These are phyloP conservation scores for Brachyopa scutellaris DNA, from an alignment of 2,888 invertebrate species.

Conservation along the genomic window DNA sequence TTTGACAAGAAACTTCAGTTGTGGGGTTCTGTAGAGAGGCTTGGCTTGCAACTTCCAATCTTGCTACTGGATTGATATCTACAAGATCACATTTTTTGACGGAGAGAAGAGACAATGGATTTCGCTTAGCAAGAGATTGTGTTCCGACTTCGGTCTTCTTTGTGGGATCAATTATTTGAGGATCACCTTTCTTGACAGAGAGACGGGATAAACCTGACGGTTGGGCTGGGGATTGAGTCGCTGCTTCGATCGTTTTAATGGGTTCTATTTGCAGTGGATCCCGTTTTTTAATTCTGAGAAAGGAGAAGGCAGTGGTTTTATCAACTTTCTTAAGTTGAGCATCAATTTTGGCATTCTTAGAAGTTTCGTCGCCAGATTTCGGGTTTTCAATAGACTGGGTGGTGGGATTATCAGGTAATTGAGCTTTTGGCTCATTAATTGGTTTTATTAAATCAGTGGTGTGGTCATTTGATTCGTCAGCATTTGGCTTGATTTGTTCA, in stretches of 20 bases:
- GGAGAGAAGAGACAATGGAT: conserved; percentile 38
- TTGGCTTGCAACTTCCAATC: conserved; percentile 30
- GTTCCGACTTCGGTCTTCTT: conserved; percentile 27
- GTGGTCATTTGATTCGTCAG: not conserved
- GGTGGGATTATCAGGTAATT: not conserved
- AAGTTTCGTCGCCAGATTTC: not conserved
- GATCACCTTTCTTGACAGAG: conserved; percentile 48
- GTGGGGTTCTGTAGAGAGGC: conserved; percentile 3
- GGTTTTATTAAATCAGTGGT: not conserved
- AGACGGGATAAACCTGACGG: conserved; percentile 31
- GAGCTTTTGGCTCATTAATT: too few relatives aligned
- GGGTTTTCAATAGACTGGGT: not conserved
- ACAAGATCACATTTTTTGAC: conserved; percentile 31
- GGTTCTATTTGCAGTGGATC: conserved; percentile 39
- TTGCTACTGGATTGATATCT: conserved; percentile 9
- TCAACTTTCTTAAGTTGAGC: not conserved
- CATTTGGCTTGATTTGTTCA: not conserved
- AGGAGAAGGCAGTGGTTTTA: not conserved
- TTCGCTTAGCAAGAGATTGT: conserved; percentile 34
- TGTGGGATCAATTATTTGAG: conserved; percentile 42
- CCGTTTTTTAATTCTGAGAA: conserved; percentile 36
- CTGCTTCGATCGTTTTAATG: not conserved
- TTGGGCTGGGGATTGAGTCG: conserved; percentile 25
- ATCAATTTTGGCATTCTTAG: not conserved
- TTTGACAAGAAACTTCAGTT: conserved; percentile 42